A percentile compares a stretch with the other conserved stretches of the same genome.
These are phyloP conservation scores for Orgyia antiqua DNA, from an alignment of 2,888 invertebrate species.

Conservation along the genomic window DNA sequence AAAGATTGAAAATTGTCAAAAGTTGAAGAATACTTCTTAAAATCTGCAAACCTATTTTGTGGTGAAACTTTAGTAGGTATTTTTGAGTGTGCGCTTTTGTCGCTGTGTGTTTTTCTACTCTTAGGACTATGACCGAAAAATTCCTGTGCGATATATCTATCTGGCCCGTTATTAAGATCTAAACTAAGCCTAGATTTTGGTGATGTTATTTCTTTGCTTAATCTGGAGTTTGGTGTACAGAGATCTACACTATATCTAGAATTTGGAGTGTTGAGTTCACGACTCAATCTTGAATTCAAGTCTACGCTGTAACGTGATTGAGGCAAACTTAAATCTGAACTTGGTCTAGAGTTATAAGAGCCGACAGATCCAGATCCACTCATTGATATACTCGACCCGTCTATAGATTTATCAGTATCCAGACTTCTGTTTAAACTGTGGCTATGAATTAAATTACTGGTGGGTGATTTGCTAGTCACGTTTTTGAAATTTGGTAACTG, in stretches of 20 bases:
- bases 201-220: constrained; percentile 77
- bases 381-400: constrained; percentile 70
- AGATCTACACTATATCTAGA: constrained; percentile 84
- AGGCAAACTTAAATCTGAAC: constrained; percentile 80
- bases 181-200: constrained; percentile 80
- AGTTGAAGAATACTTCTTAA: constrained; percentile 85
- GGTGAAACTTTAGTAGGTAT: constrained; percentile 71
- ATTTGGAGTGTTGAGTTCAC: constrained; percentile 79
- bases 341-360: constrained; percentile 80
- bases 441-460: constrained; percentile 55
- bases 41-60: constrained; percentile 78
- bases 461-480: constrained; percentile 62
- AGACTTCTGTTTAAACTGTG: constrained; percentile 68
- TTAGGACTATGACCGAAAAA: constrained; percentile 71
- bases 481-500: constrained; percentile 80
- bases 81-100: constrained; percentile 46
- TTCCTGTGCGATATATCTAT: constrained; percentile 64
- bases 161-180: constrained; percentile 77
- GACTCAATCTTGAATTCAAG: constrained; percentile 73
- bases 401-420: constrained; percentile 69
- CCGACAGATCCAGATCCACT: constrained; percentile 74
- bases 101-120: constrained; percentile 56
- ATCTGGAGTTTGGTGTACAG: constrained; percentile 79
- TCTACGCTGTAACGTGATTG: constrained; percentile 79
- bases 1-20: constrained; percentile 87